Percentiles rank a stretch among this genome's conserved stretches.
These are phyloP conservation scores for Psittacus erithacus DNA, from an alignment of 2,113 vertebrate species.

Conservation along the genomic window DNA sequence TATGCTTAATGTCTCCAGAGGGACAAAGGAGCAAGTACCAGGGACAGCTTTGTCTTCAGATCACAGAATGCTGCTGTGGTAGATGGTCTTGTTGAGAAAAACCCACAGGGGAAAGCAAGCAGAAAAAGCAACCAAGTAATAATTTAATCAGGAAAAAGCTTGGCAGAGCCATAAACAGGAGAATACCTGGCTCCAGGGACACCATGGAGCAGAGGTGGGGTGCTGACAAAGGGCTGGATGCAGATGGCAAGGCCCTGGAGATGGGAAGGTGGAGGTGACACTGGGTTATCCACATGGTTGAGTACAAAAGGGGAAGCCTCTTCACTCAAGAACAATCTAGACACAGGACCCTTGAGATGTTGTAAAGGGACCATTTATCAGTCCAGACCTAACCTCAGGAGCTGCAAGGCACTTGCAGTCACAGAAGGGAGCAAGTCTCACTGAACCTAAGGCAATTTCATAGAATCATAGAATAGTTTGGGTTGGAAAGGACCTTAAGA, in stretches of 20 bases:
- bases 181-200: not conserved
- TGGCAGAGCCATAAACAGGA: not conserved
- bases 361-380: not conserved
- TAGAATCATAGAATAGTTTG: no score
- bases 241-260: not conserved
- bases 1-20: not conserved
- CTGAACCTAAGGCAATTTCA: accelerated
- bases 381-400: accelerated
- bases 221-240: not conserved
- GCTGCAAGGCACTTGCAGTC: not conserved
- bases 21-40: not conserved
- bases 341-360: accelerated
- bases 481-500: no score
- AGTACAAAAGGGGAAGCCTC: not conserved
- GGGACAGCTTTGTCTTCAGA: not conserved
- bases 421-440: not conserved
- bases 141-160: not conserved
- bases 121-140: not conserved
- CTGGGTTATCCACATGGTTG: not conserved
- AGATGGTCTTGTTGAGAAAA: not conserved
- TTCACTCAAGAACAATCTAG: accelerated
- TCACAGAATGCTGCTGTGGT: not conserved
- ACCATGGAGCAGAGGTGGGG: accelerated
- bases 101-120: not conserved
- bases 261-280: not conserved